Evolutionary conservation across 1,140 invertebrate genomes (phyloP).

Genomic region (Semibalanus balanoides): DNA sequence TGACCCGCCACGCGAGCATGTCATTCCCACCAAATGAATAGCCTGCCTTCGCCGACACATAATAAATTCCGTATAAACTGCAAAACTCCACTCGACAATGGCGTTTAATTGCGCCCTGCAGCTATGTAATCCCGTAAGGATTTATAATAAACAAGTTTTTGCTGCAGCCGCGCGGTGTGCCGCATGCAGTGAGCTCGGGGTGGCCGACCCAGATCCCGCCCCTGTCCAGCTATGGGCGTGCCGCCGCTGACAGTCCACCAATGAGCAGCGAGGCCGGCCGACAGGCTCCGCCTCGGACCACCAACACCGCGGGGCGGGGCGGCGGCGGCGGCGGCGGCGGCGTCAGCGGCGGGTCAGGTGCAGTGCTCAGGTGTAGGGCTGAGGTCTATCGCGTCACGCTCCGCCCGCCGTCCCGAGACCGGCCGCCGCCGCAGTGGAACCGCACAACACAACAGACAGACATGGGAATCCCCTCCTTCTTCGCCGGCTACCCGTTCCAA

Average conservation of each 20-base stretch:
- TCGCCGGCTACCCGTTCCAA: constrained; percentile 1
- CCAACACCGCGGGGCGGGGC: background rate
- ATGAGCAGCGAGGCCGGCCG: background rate
- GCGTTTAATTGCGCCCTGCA: background rate
- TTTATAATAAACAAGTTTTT: constrained; percentile 3
- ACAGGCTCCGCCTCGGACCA: too few species aligned
- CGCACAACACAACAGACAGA: background rate
- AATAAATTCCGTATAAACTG: background rate
- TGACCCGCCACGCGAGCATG: too few species aligned
- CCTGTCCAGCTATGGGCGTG: background rate
- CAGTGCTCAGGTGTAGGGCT: background rate
- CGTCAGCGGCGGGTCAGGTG: background rate
- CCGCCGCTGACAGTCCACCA: background rate
- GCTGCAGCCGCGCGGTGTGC: background rate
- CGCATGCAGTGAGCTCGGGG: too few species aligned
- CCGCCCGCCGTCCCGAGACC: too few species aligned
- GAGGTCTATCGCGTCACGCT: background rate
- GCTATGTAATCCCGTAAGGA: background rate
- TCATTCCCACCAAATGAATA: background rate
- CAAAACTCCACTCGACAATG: background rate
- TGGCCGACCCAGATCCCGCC: background rate
- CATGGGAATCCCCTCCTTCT: background rate
- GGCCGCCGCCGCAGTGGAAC: too few species aligned
- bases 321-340: too few species aligned
- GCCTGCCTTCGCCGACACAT: background rate